Percentiles rank a stretch among this genome's conserved stretches.
These are phyloP conservation scores for Ceratina japonica DNA, from an alignment of 1,140 invertebrate species.

Conservation along the genomic window DNA sequence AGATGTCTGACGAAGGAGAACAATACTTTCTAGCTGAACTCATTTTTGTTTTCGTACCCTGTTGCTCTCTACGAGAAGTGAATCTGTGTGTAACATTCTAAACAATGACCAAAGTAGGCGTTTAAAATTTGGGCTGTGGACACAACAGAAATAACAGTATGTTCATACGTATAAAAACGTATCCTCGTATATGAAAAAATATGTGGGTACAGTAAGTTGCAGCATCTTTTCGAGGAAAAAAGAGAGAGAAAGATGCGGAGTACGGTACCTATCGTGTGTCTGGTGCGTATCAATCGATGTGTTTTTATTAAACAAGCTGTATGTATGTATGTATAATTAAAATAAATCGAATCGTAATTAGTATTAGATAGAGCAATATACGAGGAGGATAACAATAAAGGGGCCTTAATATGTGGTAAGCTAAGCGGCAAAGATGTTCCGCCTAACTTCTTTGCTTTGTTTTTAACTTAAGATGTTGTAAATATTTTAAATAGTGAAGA, in stretches of 20 bases:
- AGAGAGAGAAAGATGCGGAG: constrained; percentile 1
- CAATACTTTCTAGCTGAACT: neutral
- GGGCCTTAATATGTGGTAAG: constrained; percentile 61
- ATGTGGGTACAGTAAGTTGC: constrained; percentile 49
- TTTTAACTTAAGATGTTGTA: constrained; percentile 58
- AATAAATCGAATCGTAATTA: constrained; percentile 58
- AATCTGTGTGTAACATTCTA: constrained; percentile 3
- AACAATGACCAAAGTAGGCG: constrained; percentile 52
- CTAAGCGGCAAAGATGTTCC: constrained; percentile 50
- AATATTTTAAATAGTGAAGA: constrained; percentile 57
- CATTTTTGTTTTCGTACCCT: constrained; percentile 7
- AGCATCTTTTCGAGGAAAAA: constrained; percentile 8
- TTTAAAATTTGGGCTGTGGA: constrained; percentile 61
- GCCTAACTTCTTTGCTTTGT: constrained; percentile 52
- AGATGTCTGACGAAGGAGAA: neutral
- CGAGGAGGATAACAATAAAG: constrained; percentile 50
- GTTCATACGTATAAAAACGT: constrained; percentile 35
- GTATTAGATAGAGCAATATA: constrained; percentile 61
- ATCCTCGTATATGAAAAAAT: constrained; percentile 24
- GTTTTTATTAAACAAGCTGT: constrained; percentile 56
- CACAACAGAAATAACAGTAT: constrained; percentile 44
- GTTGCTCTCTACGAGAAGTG: constrained; percentile 32
- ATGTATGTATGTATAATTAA: constrained; percentile 60
- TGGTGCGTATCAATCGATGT: constrained; percentile 52
- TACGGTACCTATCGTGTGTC: constrained; percentile 52